Evolutionary conservation across 2,888 invertebrate genomes (phyloP), one percentile per base, ranked within the genome.

Genomic region (Julus scanicus): DNA sequence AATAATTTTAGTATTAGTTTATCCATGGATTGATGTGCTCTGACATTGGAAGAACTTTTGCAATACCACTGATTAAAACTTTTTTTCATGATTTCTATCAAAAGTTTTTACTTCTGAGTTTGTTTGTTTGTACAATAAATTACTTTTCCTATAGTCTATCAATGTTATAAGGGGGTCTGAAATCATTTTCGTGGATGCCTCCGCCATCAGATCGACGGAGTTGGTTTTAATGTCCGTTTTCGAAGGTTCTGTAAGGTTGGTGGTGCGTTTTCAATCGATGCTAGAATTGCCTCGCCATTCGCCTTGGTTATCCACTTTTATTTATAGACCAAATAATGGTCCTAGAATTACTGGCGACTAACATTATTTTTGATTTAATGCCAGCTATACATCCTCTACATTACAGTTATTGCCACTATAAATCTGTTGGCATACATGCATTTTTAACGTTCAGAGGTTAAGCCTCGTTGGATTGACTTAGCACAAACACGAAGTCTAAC

Each of bases 391-490:
- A 57, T 87, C 87, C 87, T 87, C 87, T 53, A 87, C 87, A 87
- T 87, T 87, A 87, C 49, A 49, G 87, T 87, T 87, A 87, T 87
- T 87, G 87, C 87, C 87, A 53, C 87, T 57, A 87, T 87, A 87
- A 87, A 87, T 87, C 87, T 87, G 87, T 87, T 87, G 57, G 87
- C 87, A 44, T 44, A 84, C 84, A 84, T 84, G 84, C 84, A 84
- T 84, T 84, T 84, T 84, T 84, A 63, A 63, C 63, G 63, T 63
- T 13, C 17, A n/a, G 63, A 6, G 63, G 63, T 63, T 63, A 63
- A 63, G 63, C 63, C 63, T 63, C n/a, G 63, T 63, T n/a, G 63
- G 63, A 63, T 63, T 63, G 63, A 63, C 63, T 63, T 63, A 15
- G 63, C n/a, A 17, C 63, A 63, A 63, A 63, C 63, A 63, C 63